Evolutionary conservation across 2,113 vertebrate species (phyloP).

Genomic region (Gila orcuttii): DNA sequence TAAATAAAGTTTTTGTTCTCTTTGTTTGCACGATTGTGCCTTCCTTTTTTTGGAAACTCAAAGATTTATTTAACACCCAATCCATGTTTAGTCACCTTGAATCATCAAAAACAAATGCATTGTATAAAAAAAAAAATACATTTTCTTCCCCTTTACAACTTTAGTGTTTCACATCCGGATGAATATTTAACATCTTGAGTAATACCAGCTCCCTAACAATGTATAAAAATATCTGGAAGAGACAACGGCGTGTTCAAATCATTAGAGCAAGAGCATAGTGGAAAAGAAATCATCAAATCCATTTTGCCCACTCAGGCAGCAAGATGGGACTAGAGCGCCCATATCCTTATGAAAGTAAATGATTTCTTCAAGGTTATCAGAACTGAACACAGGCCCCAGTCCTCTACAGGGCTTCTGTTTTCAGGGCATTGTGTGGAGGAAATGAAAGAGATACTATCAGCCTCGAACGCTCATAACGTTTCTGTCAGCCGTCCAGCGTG

Average conservation of each 20-base stretch:
- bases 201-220: neutral
- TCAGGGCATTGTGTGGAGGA: constrained; percentile 53
- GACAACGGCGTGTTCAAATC: constrained; percentile 4
- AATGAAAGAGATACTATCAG: constrained; percentile 64
- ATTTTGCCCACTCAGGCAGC: constrained; percentile 34
- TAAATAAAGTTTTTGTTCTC: constrained; percentile 10
- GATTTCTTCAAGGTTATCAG: constrained; percentile 65
- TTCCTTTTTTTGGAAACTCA: neutral
- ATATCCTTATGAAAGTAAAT: constrained; percentile 61
- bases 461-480: constrained; percentile 48
- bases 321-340: constrained; percentile 21
- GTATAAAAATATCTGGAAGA: constrained; percentile 11
- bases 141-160: neutral
- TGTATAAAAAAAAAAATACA: neutral
- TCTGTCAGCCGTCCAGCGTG: constrained; percentile 45
- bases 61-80: neutral
- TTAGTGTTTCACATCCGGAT: neutral
- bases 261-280: constrained; percentile 31
- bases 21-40: neutral
- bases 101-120: neutral
- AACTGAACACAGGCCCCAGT: constrained; percentile 44
- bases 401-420: constrained; percentile 51
- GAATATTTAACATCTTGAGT: constrained; percentile 19
- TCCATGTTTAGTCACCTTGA: neutral
- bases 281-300: constrained; percentile 31